Evolutionary conservation across 2,797 vertebrate species (phyloP).

Genomic region (Acanthornis magna): DNA sequence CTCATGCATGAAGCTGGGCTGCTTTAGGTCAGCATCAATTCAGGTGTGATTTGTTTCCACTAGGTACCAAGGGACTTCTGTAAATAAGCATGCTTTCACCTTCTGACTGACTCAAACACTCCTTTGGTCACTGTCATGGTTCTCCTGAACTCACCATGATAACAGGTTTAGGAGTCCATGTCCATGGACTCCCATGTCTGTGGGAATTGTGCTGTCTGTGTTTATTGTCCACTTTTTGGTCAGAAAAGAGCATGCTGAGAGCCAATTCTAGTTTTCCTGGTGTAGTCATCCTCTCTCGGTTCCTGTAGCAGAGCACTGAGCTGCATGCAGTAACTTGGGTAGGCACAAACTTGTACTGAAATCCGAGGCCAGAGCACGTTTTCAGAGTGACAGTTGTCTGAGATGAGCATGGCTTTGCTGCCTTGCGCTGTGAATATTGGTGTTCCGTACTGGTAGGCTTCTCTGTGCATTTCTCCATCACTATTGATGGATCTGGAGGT

Average conservation of each 20-base stretch:
- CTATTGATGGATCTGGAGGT: background rate
- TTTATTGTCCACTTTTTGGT: background rate
- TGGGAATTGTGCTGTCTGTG: background rate
- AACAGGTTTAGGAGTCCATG: background rate
- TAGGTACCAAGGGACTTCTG: background rate
- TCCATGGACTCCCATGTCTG: background rate
- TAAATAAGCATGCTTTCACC: background rate
- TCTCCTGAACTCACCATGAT: background rate
- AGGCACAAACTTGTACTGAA: background rate
- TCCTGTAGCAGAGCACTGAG: background rate
- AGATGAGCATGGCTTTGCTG: background rate
- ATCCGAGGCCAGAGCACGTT: background rate
- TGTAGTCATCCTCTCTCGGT: background rate
- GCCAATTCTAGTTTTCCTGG: background rate
- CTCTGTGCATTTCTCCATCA: background rate
- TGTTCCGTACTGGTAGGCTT: background rate
- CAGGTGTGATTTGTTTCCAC: background rate
- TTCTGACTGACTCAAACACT: background rate
- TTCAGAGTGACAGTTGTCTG: background rate
- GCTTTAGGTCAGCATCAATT: background rate
- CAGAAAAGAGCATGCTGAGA: background rate
- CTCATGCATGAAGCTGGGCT: background rate
- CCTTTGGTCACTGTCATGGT: accelerated
- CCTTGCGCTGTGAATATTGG: background rate
- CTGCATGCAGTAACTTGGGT: background rate